Conservation (phyloP, 1,140 invertebrate genomes). For the Drosophila grimshawi region DNA sequence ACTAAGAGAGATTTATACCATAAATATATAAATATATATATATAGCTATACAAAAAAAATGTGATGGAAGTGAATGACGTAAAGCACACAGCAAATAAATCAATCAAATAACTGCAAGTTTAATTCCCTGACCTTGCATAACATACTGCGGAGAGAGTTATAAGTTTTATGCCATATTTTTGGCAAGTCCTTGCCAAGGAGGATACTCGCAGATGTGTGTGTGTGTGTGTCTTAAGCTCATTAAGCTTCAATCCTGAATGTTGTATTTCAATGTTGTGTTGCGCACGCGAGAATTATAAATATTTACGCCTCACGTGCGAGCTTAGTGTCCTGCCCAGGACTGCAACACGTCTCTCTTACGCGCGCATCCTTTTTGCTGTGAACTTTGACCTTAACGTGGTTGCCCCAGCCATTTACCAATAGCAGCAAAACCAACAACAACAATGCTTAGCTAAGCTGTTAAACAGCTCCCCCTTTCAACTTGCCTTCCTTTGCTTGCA, state of each 20-base stretch:
- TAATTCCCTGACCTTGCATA: constrained; percentile 2
- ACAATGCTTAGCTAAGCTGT: constrained; percentile 48
- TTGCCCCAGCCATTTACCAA: constrained; percentile 15
- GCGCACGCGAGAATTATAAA: constrained; percentile 25
- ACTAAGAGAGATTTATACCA: neutral
- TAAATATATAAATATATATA: neutral
- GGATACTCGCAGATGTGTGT: neutral
- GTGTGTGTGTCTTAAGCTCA: neutral
- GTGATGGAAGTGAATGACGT: neutral
- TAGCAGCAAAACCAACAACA: constrained; percentile 13
- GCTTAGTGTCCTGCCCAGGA: constrained; percentile 4
- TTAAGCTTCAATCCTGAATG: constrained; percentile 14
- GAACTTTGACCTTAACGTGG: constrained; percentile 66
- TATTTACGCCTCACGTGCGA: constrained; percentile 57
- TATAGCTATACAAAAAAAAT: neutral
- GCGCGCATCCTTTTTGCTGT: constrained; percentile 23
- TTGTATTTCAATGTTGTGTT: constrained; percentile 21
- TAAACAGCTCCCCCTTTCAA: constrained; percentile 46
- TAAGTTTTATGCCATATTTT: too few relatives aligned
- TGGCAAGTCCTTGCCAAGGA: too few relatives aligned
- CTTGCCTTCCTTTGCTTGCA: neutral
- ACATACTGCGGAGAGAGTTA: neutral
- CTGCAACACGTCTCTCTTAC: too few relatives aligned
- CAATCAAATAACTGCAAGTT: neutral
- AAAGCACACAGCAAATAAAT: constrained; percentile 1